A percentile compares a stretch with the other conserved stretches of the same genome.
Evolutionary conservation across 2,888 invertebrate genomes (phyloP).

Genomic region (Quadroppia sp.): DNA sequence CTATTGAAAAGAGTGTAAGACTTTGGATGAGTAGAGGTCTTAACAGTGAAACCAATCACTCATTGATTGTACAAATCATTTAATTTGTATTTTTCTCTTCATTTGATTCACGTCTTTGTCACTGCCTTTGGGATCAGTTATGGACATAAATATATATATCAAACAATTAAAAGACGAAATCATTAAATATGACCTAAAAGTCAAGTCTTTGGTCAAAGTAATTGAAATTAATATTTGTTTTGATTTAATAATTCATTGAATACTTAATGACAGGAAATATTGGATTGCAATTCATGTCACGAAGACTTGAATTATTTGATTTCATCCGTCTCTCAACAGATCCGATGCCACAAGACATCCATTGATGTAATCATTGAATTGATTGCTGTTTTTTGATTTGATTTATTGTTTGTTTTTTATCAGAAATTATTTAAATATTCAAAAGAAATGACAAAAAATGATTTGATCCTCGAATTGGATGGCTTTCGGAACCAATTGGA

Average conservation of each 20-base stretch:
- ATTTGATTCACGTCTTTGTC: neutral
- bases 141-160: slow-evolving; percentile 35
- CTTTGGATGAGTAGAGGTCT: neutral
- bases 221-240: neutral
- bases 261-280: slow-evolving; percentile 44
- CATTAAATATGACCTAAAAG: slow-evolving; percentile 44
- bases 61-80: neutral
- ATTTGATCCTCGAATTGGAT: too few relatives aligned
- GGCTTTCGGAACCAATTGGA: slow-evolving; percentile 44
- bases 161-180: slow-evolving; percentile 43
- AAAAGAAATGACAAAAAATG: slow-evolving; percentile 45
- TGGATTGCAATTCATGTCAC: slow-evolving; percentile 44
- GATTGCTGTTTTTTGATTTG: neutral
- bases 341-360: slow-evolving; percentile 43
- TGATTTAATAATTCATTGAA: neutral
- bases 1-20: too few relatives aligned
- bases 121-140: neutral
- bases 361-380: slow-evolving; percentile 42
- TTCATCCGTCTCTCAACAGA: slow-evolving; percentile 42
- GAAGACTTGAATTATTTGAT: slow-evolving; percentile 45
- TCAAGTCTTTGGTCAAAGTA: slow-evolving; percentile 46
- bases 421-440: slow-evolving; percentile 43
- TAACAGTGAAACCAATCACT: neutral
- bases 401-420: neutral
- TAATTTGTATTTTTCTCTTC: neutral